Evolutionary conservation across 1,140 invertebrate species (phyloP).

Genomic region (Hypsibius dujardini): DNA sequence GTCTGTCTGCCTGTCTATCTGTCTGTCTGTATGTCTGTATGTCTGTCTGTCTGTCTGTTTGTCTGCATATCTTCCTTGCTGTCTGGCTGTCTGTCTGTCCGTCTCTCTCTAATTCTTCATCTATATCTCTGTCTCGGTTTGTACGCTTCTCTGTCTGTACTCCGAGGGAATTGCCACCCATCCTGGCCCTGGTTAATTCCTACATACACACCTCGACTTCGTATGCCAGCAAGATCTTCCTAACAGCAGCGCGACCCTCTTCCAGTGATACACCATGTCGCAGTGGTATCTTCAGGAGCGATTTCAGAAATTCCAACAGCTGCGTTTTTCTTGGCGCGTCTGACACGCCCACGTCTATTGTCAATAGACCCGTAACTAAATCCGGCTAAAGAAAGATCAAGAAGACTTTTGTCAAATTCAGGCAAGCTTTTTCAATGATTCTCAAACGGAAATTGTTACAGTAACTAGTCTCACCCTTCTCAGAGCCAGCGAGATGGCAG

Average conservation of each 20-base stretch:
- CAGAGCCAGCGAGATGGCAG: conserved; percentile 58
- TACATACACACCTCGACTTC: neutral
- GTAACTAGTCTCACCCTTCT: conserved; percentile 36
- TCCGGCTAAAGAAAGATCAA: neutral
- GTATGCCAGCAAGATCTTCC: neutral
- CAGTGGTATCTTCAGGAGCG: neutral
- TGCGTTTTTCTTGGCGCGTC: neutral
- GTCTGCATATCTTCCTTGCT: too few species aligned
- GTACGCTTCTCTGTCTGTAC: too few species aligned
- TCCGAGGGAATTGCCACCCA: too few species aligned
- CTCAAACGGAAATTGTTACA: neutral
- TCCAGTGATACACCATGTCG: neutral
- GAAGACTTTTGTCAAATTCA: neutral
- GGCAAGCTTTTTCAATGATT: neutral
- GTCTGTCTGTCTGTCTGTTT: too few species aligned
- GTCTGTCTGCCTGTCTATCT: too few species aligned
- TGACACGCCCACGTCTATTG: neutral
- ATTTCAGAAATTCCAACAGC: neutral
- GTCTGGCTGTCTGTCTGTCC: too few species aligned
- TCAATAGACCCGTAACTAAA: neutral
- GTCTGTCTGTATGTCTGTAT: too few species aligned
- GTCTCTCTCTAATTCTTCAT: too few species aligned
- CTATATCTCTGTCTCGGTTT: too few species aligned
- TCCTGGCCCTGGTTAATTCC: neutral
- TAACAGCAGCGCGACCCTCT: neutral